Base-by-base conservation (phyloP, 1,140 invertebrate genomes). In the Ips nitidus region DNA sequence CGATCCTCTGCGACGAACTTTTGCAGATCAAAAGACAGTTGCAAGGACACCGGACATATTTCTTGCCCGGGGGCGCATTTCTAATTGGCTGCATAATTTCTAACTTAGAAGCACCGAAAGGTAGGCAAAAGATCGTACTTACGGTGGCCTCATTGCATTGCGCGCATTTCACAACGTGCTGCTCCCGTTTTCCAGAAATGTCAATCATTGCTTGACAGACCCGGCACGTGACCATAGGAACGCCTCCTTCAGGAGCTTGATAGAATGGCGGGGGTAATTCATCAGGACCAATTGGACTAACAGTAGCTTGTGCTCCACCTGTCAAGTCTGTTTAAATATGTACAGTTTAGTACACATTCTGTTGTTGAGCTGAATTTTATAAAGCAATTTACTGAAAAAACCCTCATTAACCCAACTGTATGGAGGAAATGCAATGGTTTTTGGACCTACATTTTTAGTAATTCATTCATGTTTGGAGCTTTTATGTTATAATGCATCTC, bases 41-140 rank as follows among this genome's bases (percentile, higher is more conserved):
- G 86, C 98, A 99, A 6, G 97, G 96, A 81, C 98, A 99, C 57
- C 98, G 86, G n/a, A 99, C 96, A 84, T 99, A 99, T 81, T 98
- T 98, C 80, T 98, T 98, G 6, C 97, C 97, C n/a, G 96, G 91
- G 7, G 98, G 97, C 64, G 98, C 95, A 82, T 94, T 96, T 80
- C 93, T 88, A 75, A 99, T 98, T 8, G 97, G 97, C 94, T 98
- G 81, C 86, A 77, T 63, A 63, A 53, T 38, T 55, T 55, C 6
- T 38, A 55, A 2, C 4, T 47, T 47, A 47, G n/a, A n/a, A n/a
- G 22, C 22, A 22, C 22, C 22, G 22, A 22, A 22, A 22, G 22
- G 22, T 22, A 22, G 22, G 22, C 0, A 22, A 22, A 22, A 22
- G 0, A 8, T 50, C 22, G 22, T 2, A 70, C 88, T 86, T 86